These are phyloP conservation scores for Pristis pectinata DNA, from an alignment of 2,797 vertebrate genomes.

Conservation along the genomic window DNA sequence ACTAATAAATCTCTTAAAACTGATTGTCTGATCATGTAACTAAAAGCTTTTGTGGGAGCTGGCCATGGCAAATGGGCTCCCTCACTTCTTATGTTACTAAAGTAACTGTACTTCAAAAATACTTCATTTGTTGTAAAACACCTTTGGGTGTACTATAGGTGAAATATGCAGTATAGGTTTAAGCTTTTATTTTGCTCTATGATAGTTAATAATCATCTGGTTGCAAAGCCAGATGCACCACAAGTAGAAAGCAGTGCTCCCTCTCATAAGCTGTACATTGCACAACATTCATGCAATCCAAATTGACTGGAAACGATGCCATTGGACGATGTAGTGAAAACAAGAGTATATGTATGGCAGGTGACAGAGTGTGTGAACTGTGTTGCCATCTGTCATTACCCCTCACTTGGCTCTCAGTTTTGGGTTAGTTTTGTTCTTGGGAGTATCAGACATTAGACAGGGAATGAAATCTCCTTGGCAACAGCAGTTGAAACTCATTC, in stretches of 20 bases:
- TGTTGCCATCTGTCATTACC: neutral
- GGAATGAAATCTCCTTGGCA: neutral
- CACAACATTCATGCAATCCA: neutral
- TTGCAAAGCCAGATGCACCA: neutral
- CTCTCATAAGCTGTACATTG: neutral
- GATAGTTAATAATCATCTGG: neutral
- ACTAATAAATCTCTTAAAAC: too few relatives aligned
- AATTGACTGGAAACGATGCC: neutral
- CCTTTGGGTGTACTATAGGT: neutral
- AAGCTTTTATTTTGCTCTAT: too few relatives aligned
- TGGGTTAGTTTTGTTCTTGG: neutral
- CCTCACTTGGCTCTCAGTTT: neutral
- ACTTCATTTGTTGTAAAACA: neutral
- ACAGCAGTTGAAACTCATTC: neutral
- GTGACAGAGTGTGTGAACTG: neutral
- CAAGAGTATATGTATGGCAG: too few relatives aligned
- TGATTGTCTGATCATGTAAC: neutral
- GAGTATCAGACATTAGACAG: neutral
- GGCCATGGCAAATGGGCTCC: neutral
- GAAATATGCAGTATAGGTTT: neutral
- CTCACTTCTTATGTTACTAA: neutral
- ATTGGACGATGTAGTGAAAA: neutral
- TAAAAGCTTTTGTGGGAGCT: neutral
- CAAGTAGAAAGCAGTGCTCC: neutral
- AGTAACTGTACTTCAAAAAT: neutral